These are phyloP conservation scores for Aquatica leii DNA, from an alignment of 2,888 invertebrate genomes.

Conservation along the genomic window DNA sequence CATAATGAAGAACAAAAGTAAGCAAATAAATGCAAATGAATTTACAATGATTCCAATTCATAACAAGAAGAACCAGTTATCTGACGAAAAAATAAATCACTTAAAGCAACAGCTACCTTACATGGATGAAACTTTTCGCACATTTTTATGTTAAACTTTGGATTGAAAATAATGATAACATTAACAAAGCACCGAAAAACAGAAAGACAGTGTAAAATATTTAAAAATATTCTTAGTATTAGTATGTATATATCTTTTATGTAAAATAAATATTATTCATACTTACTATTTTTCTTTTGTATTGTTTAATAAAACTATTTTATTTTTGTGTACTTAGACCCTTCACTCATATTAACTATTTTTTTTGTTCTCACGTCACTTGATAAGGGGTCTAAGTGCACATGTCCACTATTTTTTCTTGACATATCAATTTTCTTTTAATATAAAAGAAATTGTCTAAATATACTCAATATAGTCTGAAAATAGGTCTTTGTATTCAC, in stretches of 20 bases:
- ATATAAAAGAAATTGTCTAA: too few relatives aligned
- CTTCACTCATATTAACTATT: background rate
- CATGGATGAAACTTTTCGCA: background rate
- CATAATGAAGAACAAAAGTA: too few relatives aligned
- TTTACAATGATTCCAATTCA: too few relatives aligned
- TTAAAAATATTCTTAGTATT: background rate
- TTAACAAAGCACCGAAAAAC: too few relatives aligned
- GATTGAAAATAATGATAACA: too few relatives aligned
- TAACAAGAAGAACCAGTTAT: constrained; percentile 5
- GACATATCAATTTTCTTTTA: background rate
- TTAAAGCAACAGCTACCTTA: too few relatives aligned
- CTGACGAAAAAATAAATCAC: constrained; percentile 6
- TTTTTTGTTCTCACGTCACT: background rate
- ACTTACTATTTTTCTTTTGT: constrained; percentile 1
- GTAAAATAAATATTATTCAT: constrained; percentile 8
- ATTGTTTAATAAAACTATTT: too few relatives aligned
- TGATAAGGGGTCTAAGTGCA: too few relatives aligned
- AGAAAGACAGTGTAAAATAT: constrained; percentile 1
- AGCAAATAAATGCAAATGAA: too few relatives aligned
- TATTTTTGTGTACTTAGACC: too few relatives aligned
- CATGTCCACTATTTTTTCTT: background rate
- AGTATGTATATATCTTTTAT: background rate
- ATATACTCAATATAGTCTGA: background rate
- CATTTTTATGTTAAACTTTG: background rate
- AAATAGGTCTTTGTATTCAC: background rate